Conservation (phyloP, 2,888 invertebrate genomes). For the Torymus tubicola region DNA sequence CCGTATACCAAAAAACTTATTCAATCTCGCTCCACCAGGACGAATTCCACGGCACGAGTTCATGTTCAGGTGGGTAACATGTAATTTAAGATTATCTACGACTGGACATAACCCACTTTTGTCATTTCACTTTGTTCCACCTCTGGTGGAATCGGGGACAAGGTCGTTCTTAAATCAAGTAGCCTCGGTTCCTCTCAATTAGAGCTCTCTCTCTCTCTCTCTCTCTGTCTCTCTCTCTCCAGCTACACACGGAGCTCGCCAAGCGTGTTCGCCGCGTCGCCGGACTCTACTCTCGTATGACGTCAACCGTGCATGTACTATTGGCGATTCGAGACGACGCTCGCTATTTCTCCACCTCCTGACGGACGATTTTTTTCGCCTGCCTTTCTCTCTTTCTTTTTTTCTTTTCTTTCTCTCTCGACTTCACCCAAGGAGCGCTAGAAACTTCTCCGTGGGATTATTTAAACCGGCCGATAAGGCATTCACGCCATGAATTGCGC, state of each 20-base stretch:
- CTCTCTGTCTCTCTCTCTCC: neutral
- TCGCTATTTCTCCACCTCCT: conserved; percentile 3
- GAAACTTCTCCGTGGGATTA: conserved; percentile 24
- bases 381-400: neutral
- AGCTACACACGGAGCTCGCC: neutral
- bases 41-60: too few species aligned
- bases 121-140: neutral
- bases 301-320: conserved; percentile 28
- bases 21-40: too few species aligned
- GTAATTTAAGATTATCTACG: too few species aligned
- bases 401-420: conserved; percentile 6
- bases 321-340: conserved; percentile 26
- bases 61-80: too few species aligned
- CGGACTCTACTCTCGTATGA: conserved; percentile 7
- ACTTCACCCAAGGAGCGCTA: conserved; percentile 4
- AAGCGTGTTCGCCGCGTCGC: neutral
- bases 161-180: conserved; percentile 28
- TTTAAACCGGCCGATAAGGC: conserved; percentile 14
- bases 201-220: conserved; percentile 2
- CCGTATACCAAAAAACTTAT: too few species aligned
- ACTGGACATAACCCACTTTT: conserved; percentile 18
- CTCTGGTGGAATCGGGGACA: conserved; percentile 21
- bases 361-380: neutral
- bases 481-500: conserved; percentile 18
- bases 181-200: conserved; percentile 33